A percentile compares a stretch with the other conserved stretches of the same genome.
These are phyloP conservation scores for Stenurella melanura DNA, from an alignment of 2,888 invertebrate species.

Conservation along the genomic window DNA sequence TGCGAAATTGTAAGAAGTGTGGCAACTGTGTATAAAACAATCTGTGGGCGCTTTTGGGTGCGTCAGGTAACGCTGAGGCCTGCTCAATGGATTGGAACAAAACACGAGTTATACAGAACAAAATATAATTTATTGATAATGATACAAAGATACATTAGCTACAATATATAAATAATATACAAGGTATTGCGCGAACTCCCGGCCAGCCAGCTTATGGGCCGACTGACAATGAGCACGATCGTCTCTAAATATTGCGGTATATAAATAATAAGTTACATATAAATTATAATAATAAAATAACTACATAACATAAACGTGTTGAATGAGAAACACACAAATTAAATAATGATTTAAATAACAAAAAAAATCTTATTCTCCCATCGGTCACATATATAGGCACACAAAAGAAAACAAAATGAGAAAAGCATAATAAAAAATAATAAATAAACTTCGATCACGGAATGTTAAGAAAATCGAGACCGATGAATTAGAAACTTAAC, in stretches of 20 bases:
- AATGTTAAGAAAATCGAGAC: conserved; percentile 72
- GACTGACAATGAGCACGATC: conserved; percentile 69
- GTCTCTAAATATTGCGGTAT: conserved; percentile 71
- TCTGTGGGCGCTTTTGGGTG: conserved; percentile 31
- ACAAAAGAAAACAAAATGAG: conserved; percentile 66
- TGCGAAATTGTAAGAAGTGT: background rate
- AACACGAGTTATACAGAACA: conserved; percentile 67
- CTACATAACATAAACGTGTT: conserved; percentile 73
- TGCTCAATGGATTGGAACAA: conserved; percentile 36
- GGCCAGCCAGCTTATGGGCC: conserved; percentile 54
- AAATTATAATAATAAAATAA: conserved; percentile 74
- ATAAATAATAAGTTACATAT: conserved; percentile 75
- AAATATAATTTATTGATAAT: conserved; percentile 75
- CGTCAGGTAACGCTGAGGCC: conserved; percentile 16
- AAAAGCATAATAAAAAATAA: conserved; percentile 66
- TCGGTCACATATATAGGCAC: conserved; percentile 68
- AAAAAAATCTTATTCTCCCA: conserved; percentile 71
- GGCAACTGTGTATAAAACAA: conserved; percentile 1
- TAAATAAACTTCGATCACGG: conserved; percentile 69
- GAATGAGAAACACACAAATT: conserved; percentile 73
- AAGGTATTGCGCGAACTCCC: conserved; percentile 67
- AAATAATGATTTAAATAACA: conserved; percentile 74
- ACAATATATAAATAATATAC: conserved; percentile 72
- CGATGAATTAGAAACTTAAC: conserved; percentile 69
- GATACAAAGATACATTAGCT: conserved; percentile 72